Conservation (phyloP, 2,797 vertebrate species). For the Chaetophractus vellerosus region DNA sequence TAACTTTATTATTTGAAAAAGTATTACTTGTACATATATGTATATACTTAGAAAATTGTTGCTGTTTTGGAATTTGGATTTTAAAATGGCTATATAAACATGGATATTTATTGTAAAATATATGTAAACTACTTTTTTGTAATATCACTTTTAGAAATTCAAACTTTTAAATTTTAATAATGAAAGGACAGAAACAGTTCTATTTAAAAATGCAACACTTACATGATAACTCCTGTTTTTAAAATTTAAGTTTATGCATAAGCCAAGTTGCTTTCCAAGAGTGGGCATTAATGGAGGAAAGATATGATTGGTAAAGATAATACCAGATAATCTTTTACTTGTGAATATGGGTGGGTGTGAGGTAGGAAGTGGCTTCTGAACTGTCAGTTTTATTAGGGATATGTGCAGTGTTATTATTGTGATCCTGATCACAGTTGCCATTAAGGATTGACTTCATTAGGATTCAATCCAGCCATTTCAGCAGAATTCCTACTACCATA, state of each 20-base stretch:
- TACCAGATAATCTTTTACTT: conserved; percentile 38
- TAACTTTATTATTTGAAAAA: conserved; percentile 62
- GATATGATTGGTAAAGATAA: conserved; percentile 55
- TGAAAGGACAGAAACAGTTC: conserved; percentile 31
- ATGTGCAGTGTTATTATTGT: background rate
- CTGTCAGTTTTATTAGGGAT: background rate
- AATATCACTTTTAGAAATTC: conserved; percentile 29
- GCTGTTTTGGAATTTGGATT: conserved; percentile 43
- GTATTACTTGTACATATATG: background rate
- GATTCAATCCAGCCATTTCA: background rate
- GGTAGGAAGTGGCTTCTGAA: background rate
- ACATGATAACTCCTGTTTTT: conserved; percentile 31
- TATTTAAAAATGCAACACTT: background rate
- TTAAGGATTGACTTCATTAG: conserved; percentile 50
- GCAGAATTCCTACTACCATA: conserved; percentile 20
- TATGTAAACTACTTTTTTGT: background rate
- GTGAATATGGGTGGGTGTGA: background rate
- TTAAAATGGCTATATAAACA: background rate
- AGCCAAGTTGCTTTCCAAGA: conserved; percentile 14
- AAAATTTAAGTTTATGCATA: conserved; percentile 16
- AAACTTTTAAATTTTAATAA: conserved; percentile 26
- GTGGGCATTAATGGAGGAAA: conserved; percentile 13
- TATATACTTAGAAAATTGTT: conserved; percentile 2
- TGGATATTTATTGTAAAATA: conserved; percentile 27
- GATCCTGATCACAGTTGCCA: background rate